Conservation (phyloP, 1,140 invertebrate species). For the Drosophila obscura region DNA sequence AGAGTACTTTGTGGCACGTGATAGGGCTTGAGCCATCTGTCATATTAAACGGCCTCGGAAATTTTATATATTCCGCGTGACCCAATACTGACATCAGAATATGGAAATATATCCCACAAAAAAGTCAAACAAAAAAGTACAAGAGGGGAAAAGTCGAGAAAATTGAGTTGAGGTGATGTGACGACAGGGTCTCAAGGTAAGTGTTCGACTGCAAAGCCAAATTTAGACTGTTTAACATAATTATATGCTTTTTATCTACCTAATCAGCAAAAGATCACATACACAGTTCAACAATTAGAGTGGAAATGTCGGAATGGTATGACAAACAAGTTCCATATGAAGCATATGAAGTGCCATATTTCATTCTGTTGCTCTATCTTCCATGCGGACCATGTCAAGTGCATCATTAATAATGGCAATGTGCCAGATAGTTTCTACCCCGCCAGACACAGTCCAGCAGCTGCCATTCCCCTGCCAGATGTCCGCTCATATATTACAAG, state of each 20-base stretch:
- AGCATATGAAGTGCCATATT: conserved; percentile 23
- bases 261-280: no score
- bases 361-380: conserved; percentile 21
- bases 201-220: no score
- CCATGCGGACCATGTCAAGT: conserved; percentile 57
- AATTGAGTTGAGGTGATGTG: no score
- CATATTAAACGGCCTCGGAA: background rate
- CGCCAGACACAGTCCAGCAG: conserved; percentile 7
- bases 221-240: no score
- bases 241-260: no score
- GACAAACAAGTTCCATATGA: background rate
- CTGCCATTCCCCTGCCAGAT: conserved; percentile 17
- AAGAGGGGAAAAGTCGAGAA: no score
- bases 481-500: conserved; percentile 42
- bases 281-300: no score
- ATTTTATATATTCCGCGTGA: background rate
- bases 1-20: conserved; percentile 7
- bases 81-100: no score
- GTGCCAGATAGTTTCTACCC: conserved; percentile 33
- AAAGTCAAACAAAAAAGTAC: no score
- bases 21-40: background rate
- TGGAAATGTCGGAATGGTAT: background rate
- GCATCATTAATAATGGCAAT: conserved; percentile 75
- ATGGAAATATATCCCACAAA: no score
- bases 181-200: no score